A percentile compares a stretch with the other conserved stretches of the same genome.
Conservation (phyloP, 2,797 vertebrate species). For the Peromyscus eremicus region DNA sequence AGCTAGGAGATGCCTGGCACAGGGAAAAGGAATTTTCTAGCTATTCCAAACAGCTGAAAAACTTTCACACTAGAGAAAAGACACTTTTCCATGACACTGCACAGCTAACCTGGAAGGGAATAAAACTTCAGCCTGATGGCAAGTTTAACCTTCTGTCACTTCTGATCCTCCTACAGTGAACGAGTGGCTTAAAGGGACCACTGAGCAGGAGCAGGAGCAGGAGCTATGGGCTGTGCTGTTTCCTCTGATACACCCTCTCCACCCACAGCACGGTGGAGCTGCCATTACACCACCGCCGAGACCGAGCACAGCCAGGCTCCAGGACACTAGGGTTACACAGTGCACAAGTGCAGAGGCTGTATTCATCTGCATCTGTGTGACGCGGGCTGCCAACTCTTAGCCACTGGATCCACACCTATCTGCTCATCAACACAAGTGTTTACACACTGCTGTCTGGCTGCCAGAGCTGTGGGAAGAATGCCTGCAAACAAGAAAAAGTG, state of each 20-base stretch:
- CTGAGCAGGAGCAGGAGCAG: background rate
- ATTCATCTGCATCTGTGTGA: background rate
- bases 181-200: background rate
- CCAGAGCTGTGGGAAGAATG: background rate
- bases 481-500: background rate
- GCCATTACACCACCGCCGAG: background rate
- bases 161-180: background rate
- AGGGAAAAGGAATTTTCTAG: background rate
- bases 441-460: background rate
- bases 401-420: background rate
- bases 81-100: background rate
- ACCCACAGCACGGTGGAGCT: background rate
- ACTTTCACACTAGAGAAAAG: background rate
- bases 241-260: background rate
- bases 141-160: constrained; percentile 2
- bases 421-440: background rate
- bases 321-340: background rate
- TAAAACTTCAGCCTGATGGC: background rate
- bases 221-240: background rate
- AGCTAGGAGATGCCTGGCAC: background rate
- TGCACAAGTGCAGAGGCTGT: background rate
- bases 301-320: background rate
- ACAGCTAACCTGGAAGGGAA: background rate
- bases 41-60: background rate
- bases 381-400: background rate